Conservation (phyloP, 2,113 vertebrate genomes). For the Acanthochromis polyacanthus region DNA sequence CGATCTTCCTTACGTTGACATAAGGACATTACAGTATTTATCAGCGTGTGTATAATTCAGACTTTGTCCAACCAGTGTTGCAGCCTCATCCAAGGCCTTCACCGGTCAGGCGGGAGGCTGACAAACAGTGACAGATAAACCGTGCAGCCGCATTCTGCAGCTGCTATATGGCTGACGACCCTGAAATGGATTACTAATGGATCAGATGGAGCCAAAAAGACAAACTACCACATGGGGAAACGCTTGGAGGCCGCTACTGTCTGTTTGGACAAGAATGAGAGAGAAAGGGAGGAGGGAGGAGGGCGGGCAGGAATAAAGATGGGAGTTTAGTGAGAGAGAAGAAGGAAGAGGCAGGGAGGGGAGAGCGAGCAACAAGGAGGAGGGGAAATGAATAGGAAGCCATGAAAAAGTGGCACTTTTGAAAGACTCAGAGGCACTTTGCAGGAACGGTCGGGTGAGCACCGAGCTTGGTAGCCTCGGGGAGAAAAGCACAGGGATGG, state of each 20-base stretch:
- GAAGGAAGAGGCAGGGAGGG: conserved; percentile 9
- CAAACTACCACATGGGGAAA: conserved; percentile 37
- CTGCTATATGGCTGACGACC: conserved; percentile 43
- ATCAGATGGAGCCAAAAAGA: conserved; percentile 66
- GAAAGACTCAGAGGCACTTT: conserved; percentile 21
- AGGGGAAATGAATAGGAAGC: conserved; percentile 29
- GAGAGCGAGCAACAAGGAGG: conserved; percentile 5
- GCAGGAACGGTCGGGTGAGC: conserved; percentile 13
- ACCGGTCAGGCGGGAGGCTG: conserved; percentile 33
- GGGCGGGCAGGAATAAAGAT: conserved; percentile 29
- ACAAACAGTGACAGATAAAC: conserved; percentile 63
- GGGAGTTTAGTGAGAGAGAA: conserved; percentile 12
- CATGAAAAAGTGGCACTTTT: conserved; percentile 49
- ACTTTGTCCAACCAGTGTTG: conserved; percentile 29
- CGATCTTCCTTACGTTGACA: conserved; percentile 16
- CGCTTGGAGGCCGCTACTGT: conserved; percentile 26
- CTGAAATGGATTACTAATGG: conserved; percentile 73
- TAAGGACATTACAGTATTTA: conserved; percentile 45
- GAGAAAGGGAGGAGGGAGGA: neutral
- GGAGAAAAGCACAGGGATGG: conserved; percentile 14
- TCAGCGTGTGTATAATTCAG: conserved; percentile 52
- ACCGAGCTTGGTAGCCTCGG: neutral
- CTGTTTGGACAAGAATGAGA: conserved; percentile 36
- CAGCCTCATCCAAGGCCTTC: conserved; percentile 34
- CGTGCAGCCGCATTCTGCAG: conserved; percentile 24